Evolutionary conservation across 1,140 invertebrate species (phyloP).

Genomic region (Heterodera carotae): DNA sequence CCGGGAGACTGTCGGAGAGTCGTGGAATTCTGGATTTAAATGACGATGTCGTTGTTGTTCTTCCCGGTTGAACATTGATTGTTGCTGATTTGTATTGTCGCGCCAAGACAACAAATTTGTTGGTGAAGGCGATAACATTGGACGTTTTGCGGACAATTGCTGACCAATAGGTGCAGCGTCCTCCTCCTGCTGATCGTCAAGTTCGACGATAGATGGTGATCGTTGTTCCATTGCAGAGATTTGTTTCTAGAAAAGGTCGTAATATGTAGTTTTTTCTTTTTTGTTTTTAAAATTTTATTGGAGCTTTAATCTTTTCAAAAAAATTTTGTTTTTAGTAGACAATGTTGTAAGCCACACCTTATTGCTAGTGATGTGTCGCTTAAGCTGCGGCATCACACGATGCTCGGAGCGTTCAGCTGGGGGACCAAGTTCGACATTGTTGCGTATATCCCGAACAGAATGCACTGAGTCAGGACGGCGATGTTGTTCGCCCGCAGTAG

Average conservation of each 20-base stretch:
- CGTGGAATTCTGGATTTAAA: no score
- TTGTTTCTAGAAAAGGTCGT: constrained; percentile 1
- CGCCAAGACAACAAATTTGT: not conserved
- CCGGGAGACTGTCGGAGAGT: not conserved
- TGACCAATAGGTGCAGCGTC: not conserved
- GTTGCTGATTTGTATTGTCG: no score
- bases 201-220: not conserved
- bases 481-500: no score
- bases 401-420: not conserved
- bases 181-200: not conserved
- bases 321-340: no score
- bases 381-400: constrained; percentile 14
- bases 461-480: not conserved
- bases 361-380: constrained; percentile 13
- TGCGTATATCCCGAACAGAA: not conserved
- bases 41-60: not conserved
- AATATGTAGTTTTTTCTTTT: no score
- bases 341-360: no score
- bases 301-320: no score
- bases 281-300: no score
- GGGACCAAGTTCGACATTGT: not conserved
- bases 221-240: not conserved
- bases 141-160: not conserved
- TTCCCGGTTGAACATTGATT: not conserved
- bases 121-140: no score